phyloP scores from a whole-genome alignment of 2,113 vertebrate genomes.

The Machaerirhynchus nigripectus region DNA sequence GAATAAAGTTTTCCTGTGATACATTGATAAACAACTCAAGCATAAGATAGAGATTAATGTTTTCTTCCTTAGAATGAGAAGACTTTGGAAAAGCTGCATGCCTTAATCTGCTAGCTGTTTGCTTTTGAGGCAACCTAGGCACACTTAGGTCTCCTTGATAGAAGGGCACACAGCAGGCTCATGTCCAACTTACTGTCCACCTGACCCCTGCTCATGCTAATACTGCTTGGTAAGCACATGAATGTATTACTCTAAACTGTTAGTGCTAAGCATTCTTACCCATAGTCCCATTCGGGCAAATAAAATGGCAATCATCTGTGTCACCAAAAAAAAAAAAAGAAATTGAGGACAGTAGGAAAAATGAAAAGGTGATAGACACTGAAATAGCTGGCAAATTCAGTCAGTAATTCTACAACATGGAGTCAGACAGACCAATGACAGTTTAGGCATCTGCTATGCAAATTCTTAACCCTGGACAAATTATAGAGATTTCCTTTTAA shows the following conservation, averaged over 20 bases:
- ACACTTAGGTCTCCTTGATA: neutral
- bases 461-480: neutral
- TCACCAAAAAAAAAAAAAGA: neutral
- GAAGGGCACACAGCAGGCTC: neutral
- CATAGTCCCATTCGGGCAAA: neutral
- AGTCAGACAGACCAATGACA: neutral
- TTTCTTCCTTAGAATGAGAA: neutral
- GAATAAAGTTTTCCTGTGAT: neutral
- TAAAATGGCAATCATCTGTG: slow-evolving; percentile 35
- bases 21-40: neutral
- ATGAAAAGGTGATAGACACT: neutral
- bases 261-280: neutral
- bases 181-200: neutral
- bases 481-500: neutral
- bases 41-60: neutral
- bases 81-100: neutral
- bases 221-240: fast-evolving
- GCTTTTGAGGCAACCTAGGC: neutral
- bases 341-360: neutral
- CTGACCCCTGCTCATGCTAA: neutral
- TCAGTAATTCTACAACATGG: neutral
- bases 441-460: neutral
- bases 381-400: neutral
- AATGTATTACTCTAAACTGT: neutral
- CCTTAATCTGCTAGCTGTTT: neutral